Base-by-base conservation (phyloP, 1,140 invertebrate species). In the Popillia japonica region DNA sequence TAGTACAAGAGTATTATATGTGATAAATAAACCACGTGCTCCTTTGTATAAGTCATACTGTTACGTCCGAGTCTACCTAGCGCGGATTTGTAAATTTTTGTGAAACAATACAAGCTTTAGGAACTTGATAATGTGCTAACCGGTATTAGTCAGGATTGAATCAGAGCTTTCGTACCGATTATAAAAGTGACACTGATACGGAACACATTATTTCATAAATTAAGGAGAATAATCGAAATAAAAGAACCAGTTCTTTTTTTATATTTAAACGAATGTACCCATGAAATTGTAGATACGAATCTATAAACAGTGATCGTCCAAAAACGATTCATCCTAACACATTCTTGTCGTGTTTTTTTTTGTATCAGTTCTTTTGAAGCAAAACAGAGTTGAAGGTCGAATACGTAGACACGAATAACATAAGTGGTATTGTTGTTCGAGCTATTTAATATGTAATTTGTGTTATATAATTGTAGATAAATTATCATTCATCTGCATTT, bases 401-500 rank as follows among this genome's bases (percentile, higher is more conserved):
- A 14, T 34, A 8, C 17, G n/a, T 17, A 17, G 48, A 55, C 17
- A 55, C n/a, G n/a, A n/a, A 55, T 55, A 55, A 17, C n/a, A 55
- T 55, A 55, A 68, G 10, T 34, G 22, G 20, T 68, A 17, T 68
- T 68, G 20, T 68, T 68, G 22, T 68, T 68, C 61, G 0, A 14
- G 8, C 8, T 22, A 34, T 34, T 68, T 68, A 68, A 68, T 20
- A 34, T 10, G 22, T 68, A 64, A 48, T 68, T 68, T 68, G 17
- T 20, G 61, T 34, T 34, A 34, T 68, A 68, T 20, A 68, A 68
- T 55, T 6, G 11, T n/a, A 22, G 20, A 20, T 68, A 20, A 68
- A 68, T 68, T 34, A 68, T 27, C 61, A 55, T 55, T 20, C 61
- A 68, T 23, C 61, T 68, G 22, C 48, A 55, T 55, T 55, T 55